Evolutionary conservation across 92 coral and sea anemone genomes (phyloP).

Genomic region (Heliopora coerulea): DNA sequence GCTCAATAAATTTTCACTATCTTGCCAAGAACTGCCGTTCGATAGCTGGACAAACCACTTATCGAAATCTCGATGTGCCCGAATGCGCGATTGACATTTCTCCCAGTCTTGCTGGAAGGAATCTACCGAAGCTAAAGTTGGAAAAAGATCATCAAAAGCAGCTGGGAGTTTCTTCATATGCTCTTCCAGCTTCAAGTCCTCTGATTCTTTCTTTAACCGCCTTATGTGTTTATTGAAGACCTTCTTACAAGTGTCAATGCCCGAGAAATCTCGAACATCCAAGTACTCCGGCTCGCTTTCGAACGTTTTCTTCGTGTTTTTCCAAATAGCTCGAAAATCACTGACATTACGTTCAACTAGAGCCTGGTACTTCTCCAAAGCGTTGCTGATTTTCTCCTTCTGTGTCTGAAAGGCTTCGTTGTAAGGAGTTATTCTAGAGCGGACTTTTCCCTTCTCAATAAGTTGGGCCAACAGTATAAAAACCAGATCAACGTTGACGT

Average conservation of each 20-base stretch:
- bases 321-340: conserved; percentile 91
- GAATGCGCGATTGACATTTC: conserved; percentile 75
- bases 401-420: conserved; percentile 79
- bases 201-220: conserved; percentile 82
- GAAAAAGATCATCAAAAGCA: conserved; percentile 88
- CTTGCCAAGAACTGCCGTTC: conserved; percentile 83
- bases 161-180: conserved; percentile 84
- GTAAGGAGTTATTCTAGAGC: conserved; percentile 85
- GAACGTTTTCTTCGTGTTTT: conserved; percentile 78
- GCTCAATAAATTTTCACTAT: conserved; percentile 82
- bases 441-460: conserved; percentile 88
- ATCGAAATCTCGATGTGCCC: conserved; percentile 72
- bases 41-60: conserved; percentile 80
- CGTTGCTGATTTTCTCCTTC: conserved; percentile 66
- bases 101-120: conserved; percentile 84
- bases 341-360: conserved; percentile 75
- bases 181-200: conserved; percentile 76
- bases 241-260: conserved; percentile 84
- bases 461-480: conserved; percentile 82
- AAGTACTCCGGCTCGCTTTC: conserved; percentile 72
- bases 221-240: conserved; percentile 89
- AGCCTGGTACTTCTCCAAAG: conserved; percentile 79
- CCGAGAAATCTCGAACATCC: conserved; percentile 77
- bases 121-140: conserved; percentile 71
- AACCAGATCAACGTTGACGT: conserved; percentile 91